Conservation (phyloP, 2,888 invertebrate species). For the Chrysomela aeneicollis region DNA sequence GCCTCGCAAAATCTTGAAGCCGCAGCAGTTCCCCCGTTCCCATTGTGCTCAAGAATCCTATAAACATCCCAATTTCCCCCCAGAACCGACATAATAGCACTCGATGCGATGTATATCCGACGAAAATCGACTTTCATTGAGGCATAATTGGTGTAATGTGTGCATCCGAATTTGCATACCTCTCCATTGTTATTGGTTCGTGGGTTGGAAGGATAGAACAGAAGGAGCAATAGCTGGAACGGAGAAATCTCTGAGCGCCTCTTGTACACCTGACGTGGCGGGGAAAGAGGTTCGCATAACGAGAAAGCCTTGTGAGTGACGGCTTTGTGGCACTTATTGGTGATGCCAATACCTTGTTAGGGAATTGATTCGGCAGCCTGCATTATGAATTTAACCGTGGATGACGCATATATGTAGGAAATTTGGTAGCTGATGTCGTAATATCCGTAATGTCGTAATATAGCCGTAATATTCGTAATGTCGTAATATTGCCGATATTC, state of each 20-base stretch:
- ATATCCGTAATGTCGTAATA: too few relatives aligned
- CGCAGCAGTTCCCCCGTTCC: neutral
- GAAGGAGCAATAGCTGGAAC: slow-evolving; percentile 7
- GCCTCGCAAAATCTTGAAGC: neutral
- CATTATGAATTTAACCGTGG: too few relatives aligned
- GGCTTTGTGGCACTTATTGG: slow-evolving; percentile 2
- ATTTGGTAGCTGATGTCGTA: too few relatives aligned
- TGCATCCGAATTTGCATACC: slow-evolving; percentile 17
- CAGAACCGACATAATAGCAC: neutral
- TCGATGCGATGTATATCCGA: slow-evolving; percentile 6
- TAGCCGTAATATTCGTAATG: too few relatives aligned
- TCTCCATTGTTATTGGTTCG: slow-evolving; percentile 15
- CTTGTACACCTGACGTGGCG: slow-evolving; percentile 2
- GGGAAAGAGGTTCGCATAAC: neutral
- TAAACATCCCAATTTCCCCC: neutral
- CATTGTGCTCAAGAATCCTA: neutral
- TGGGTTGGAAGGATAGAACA: slow-evolving; percentile 4
- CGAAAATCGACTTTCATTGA: slow-evolving; percentile 20
- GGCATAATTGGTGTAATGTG: slow-evolving; percentile 10
- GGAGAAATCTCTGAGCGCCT: neutral
- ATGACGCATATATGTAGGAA: too few relatives aligned
- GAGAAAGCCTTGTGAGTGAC: neutral
- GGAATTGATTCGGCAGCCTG: neutral
- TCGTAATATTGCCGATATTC: too few relatives aligned
- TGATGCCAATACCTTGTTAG: neutral